A percentile compares a stretch with the other conserved stretches of the same genome.
Evolutionary conservation across 2,888 invertebrate genomes (phyloP).

Genomic region (Mellilla xanthometata): DNA sequence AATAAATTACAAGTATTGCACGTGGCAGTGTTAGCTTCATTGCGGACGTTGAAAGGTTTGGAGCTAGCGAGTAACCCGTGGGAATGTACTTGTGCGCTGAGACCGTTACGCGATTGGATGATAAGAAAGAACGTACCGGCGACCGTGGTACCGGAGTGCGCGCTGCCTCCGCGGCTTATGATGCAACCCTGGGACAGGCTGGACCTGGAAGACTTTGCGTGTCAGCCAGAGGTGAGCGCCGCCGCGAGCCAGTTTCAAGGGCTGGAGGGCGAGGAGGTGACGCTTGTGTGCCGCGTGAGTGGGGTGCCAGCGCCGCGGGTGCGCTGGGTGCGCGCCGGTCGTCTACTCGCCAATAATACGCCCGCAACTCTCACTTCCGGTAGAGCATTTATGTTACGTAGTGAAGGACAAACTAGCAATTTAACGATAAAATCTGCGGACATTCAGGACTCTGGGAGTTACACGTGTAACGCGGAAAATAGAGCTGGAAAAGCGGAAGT

Average conservation of each 20-base stretch:
- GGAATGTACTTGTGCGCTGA: constrained; percentile 90
- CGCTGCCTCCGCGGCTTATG: constrained; percentile 84
- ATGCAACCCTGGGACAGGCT: constrained; percentile 89
- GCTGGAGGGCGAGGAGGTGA: constrained; percentile 88
- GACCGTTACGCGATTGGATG: constrained; percentile 91
- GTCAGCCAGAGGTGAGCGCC: constrained; percentile 87
- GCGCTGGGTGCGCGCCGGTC: constrained; percentile 87
- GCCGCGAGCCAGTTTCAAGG: constrained; percentile 83
- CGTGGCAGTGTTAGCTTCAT: constrained; percentile 85
- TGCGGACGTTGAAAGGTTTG: constrained; percentile 87
- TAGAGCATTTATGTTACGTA: constrained; percentile 86
- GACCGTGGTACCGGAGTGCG: constrained; percentile 85
- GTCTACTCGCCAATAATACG: constrained; percentile 84
- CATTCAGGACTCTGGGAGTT: constrained; percentile 88
- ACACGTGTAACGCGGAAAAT: constrained; percentile 91
- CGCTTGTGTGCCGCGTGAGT: constrained; percentile 86
- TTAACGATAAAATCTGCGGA: constrained; percentile 88
- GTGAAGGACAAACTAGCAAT: constrained; percentile 87
- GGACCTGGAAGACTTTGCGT: constrained; percentile 91
- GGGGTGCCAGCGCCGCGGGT: constrained; percentile 89
- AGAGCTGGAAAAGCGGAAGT: constrained; percentile 90
- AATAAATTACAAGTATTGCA: constrained; percentile 87
- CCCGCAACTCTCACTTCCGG: constrained; percentile 67
- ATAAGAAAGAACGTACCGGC: constrained; percentile 89
- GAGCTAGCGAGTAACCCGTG: constrained; percentile 91